These are phyloP conservation scores for Cecropterus lyciades DNA, from an alignment of 1,140 invertebrate species.

Conservation along the genomic window DNA sequence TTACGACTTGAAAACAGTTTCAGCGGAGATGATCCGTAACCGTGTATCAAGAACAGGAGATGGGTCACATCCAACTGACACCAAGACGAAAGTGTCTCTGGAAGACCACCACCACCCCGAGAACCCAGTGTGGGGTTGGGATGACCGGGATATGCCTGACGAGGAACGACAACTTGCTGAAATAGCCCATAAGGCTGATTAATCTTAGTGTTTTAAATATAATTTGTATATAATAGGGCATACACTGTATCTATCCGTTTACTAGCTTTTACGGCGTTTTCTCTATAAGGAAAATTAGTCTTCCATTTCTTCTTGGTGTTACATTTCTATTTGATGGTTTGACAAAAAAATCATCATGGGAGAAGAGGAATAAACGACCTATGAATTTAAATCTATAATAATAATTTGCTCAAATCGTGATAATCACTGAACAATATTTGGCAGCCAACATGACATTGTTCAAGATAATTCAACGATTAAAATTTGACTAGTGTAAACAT, in stretches of 20 bases:
- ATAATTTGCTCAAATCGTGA: no score
- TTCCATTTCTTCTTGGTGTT: no score
- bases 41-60: slow-evolving; percentile 88
- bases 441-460: no score
- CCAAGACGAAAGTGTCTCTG: slow-evolving; percentile 56
- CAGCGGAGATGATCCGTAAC: slow-evolving; percentile 86
- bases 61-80: slow-evolving; percentile 85
- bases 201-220: slow-evolving; percentile 35
- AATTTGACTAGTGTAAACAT: no score
- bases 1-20: slow-evolving; percentile 90
- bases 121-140: slow-evolving; percentile 82
- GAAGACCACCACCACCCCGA: slow-evolving; percentile 71
- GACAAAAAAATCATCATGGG: no score
- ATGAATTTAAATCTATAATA: no score
- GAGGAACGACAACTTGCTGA: slow-evolving; percentile 74
- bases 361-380: no score
- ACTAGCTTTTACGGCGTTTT: no score
- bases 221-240: neutral
- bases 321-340: no score
- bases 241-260: neutral
- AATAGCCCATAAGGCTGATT: slow-evolving; percentile 62
- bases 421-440: no score
- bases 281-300: no score
- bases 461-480: no score
- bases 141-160: slow-evolving; percentile 77